Evolutionary conservation across 2,888 invertebrate genomes (phyloP).

Genomic region (Euplexia lucipara): DNA sequence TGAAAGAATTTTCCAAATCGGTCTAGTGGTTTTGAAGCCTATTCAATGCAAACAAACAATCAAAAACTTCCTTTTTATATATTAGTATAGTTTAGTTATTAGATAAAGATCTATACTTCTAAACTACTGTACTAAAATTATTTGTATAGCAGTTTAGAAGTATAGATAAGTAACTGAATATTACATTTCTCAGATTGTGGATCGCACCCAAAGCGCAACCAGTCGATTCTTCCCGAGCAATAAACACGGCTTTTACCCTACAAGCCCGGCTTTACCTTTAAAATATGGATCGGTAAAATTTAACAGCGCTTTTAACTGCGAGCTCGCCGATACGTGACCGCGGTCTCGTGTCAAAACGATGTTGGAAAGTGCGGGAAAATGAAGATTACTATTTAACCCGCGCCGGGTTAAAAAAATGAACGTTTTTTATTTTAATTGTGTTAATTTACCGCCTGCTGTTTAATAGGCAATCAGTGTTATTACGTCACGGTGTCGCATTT

Average conservation of each 20-base stretch:
- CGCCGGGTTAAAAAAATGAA: conserved; percentile 17
- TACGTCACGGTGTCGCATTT: conserved; percentile 19
- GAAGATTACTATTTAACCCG: conserved; percentile 42
- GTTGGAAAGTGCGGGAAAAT: conserved; percentile 38
- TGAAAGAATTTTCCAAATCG: too few relatives aligned
- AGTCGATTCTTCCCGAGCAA: conserved; percentile 50
- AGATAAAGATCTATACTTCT: too few relatives aligned
- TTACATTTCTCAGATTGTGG: conserved; percentile 22
- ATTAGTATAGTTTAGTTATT: too few relatives aligned
- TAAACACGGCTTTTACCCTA: conserved; percentile 53
- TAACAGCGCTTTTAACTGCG: conserved; percentile 61
- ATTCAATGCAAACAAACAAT: too few relatives aligned
- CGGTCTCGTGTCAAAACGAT: conserved; percentile 58
- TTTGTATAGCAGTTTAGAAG: too few relatives aligned
- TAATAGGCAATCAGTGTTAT: conserved; percentile 35
- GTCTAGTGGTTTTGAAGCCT: too few relatives aligned
- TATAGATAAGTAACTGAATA: conserved; percentile 4
- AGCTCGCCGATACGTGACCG: conserved; percentile 51
- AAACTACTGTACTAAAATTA: too few relatives aligned
- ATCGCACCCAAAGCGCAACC: conserved; percentile 29
- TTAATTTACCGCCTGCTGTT: conserved; percentile 28
- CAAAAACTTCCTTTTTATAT: too few relatives aligned
- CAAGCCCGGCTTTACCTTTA: conserved; percentile 40
- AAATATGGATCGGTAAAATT: conserved; percentile 62
- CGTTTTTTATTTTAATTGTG: conserved; percentile 36